Percentiles rank a stretch among this genome's conserved stretches.
Conservation (phyloP, 37 sponge, comb jelly and placozoan species). For the Tethya wilhelma region DNA sequence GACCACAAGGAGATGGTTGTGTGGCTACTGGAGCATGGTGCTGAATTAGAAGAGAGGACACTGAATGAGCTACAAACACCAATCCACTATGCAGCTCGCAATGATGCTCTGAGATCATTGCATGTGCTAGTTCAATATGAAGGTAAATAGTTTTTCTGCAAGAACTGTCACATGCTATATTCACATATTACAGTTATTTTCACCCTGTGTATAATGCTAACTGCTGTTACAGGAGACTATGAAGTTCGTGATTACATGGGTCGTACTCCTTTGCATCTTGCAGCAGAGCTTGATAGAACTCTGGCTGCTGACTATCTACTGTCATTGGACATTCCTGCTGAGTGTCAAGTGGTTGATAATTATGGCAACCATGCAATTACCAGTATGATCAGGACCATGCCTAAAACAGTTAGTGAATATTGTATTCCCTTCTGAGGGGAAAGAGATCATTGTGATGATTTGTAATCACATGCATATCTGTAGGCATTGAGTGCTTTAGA, state of each 20-base stretch:
- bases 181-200: neutral
- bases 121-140: neutral
- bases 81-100: slow-evolving; percentile 62
- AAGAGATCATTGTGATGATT: neutral
- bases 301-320: slow-evolving; percentile 35
- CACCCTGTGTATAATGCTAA: neutral
- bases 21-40: slow-evolving; percentile 43
- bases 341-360: slow-evolving; percentile 20
- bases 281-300: slow-evolving; percentile 74
- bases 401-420: slow-evolving; percentile 34
- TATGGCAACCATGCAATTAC: slow-evolving; percentile 40
- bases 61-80: slow-evolving; percentile 52
- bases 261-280: slow-evolving; percentile 76
- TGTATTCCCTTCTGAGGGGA: neutral
- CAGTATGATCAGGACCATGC: slow-evolving; percentile 64
- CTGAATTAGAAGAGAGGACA: slow-evolving; percentile 47
- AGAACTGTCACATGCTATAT: neutral
- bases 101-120: slow-evolving; percentile 26
- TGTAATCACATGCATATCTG: neutral
- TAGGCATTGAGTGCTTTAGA: slow-evolving; percentile 25
- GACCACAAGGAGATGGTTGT: slow-evolving; percentile 52
- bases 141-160: slow-evolving; percentile 3
- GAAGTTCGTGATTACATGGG: slow-evolving; percentile 38
- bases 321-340: slow-evolving; percentile 38
- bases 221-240: slow-evolving; percentile 12